Evolutionary conservation across 2,888 invertebrate species (phyloP).

Genomic region (Dasysyrphus tricinctus): DNA sequence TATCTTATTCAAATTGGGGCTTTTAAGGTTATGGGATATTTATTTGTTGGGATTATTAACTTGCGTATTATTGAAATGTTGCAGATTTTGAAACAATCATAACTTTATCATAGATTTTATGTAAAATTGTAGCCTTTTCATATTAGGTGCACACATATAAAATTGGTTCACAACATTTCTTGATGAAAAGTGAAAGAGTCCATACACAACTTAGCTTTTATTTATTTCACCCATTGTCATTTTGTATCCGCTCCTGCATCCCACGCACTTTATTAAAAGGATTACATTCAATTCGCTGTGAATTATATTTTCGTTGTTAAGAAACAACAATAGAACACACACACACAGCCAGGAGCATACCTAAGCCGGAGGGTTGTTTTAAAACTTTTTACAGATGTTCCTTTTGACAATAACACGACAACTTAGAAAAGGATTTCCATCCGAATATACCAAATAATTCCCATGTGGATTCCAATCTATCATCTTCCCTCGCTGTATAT

Average conservation of each 20-base stretch:
- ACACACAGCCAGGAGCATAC: neutral
- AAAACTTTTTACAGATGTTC: conserved; percentile 60
- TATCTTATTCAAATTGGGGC: too few species aligned
- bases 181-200: too few species aligned
- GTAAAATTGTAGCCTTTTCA: too few species aligned
- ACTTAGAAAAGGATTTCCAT: conserved; percentile 29
- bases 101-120: too few species aligned
- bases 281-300: conserved; percentile 33
- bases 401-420: conserved; percentile 2
- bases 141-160: too few species aligned
- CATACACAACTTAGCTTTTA: too few species aligned
- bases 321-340: conserved; percentile 34
- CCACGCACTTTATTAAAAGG: conserved; percentile 5
- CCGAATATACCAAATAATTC: conserved; percentile 20
- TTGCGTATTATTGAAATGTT: too few species aligned
- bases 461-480: conserved; percentile 45
- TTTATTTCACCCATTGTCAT: too few species aligned
- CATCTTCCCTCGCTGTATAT: conserved; percentile 3
- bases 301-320: conserved; percentile 4
- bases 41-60: too few species aligned
- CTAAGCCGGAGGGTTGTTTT: conserved; percentile 42
- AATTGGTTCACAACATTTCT: too few species aligned
- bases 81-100: too few species aligned
- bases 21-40: too few species aligned
- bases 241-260: neutral